Conservation (phyloP, 2,888 invertebrate genomes). For the Mesodorylaimus sp. region DNA sequence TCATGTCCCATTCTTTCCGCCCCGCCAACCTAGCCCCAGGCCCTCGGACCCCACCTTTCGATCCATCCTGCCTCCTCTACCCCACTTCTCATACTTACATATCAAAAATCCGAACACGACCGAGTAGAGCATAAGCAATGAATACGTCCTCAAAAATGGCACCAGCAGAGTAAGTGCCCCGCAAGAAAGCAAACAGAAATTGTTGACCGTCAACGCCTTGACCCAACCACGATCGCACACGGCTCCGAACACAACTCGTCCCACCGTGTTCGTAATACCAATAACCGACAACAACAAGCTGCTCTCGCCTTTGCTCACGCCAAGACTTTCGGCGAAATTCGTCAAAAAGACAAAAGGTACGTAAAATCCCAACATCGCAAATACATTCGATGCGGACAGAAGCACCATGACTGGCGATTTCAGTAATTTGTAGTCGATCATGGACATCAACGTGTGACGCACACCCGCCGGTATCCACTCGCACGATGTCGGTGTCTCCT, state of each 20-base stretch:
- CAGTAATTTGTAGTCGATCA: conserved; percentile 64
- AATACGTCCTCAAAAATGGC: conserved; percentile 53
- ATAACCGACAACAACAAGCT: conserved; percentile 25
- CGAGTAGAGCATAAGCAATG: conserved; percentile 56
- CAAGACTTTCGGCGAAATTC: conserved; percentile 18
- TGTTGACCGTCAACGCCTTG: conserved; percentile 72
- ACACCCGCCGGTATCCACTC: background rate
- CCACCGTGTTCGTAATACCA: conserved; percentile 59
- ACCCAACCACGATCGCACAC: conserved; percentile 24
- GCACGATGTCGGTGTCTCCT: background rate
- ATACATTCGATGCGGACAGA: conserved; percentile 76
- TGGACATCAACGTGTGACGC: conserved; percentile 30
- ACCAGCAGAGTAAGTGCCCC: conserved; percentile 68
- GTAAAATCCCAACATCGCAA: conserved; percentile 82
- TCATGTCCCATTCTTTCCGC: too few species aligned
- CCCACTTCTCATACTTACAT: conserved; percentile 36
- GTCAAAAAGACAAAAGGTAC: conserved; percentile 62
- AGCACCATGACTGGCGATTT: conserved; percentile 67
- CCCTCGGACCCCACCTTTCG: too few species aligned
- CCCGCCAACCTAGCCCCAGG: too few species aligned
- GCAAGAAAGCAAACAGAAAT: conserved; percentile 62
- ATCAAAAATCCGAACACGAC: conserved; percentile 68
- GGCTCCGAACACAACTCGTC: conserved; percentile 67
- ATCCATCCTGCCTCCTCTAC: too few species aligned
- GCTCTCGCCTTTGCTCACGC: conserved; percentile 14